phyloP scores from a whole-genome alignment of 2,113 vertebrate species.

The Bos javanicus region DNA sequence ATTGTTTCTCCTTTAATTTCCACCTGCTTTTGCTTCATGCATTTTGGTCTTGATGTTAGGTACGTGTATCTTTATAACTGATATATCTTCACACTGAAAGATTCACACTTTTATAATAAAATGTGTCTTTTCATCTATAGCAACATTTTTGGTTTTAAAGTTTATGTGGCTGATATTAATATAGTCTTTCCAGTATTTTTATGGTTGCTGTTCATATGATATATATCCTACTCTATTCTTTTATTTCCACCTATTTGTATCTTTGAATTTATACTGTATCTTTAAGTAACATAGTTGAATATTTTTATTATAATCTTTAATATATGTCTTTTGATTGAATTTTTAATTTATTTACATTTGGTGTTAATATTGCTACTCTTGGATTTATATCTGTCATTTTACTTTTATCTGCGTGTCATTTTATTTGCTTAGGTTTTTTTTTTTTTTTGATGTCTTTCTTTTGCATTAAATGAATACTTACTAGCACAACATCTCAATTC shows the following conservation, averaged over 20 bases:
- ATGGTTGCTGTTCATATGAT: not conserved
- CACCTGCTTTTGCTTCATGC: not conserved
- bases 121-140: not conserved
- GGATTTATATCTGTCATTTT: not conserved
- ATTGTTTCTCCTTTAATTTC: not conserved
- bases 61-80: not conserved
- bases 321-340: not conserved
- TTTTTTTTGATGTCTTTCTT: not conserved
- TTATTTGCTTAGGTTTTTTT: not conserved
- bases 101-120: not conserved
- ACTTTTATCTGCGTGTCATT: not conserved
- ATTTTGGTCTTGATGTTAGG: not conserved
- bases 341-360: not conserved
- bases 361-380: not conserved
- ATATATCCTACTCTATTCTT: not conserved
- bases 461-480: not conserved
- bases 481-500: not conserved
- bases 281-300: not conserved
- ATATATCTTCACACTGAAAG: not conserved
- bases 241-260: not conserved
- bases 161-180: not conserved
- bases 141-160: not conserved
- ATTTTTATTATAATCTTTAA: not conserved
- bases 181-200: not conserved
- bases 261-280: not conserved